Conservation (phyloP, 2,113 vertebrate species). For the Chaetops frenatus region DNA sequence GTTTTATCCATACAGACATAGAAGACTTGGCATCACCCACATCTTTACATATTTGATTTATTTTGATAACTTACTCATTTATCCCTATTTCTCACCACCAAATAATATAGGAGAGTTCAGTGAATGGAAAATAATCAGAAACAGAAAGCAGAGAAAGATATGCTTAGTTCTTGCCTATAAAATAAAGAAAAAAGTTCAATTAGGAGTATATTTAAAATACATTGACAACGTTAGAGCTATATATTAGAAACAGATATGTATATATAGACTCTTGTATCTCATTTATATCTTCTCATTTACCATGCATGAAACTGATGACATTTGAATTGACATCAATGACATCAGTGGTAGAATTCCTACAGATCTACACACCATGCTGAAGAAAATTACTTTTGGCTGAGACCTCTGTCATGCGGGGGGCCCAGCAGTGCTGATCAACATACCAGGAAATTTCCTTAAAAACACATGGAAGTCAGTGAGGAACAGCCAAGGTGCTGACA, state of each 20-base stretch:
- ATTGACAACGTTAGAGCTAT: not conserved
- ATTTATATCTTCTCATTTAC: not conserved
- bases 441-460: not conserved
- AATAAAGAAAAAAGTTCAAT: not conserved
- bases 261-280: not conserved
- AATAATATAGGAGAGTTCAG: not conserved
- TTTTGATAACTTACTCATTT: not conserved
- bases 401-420: rapidly evolving
- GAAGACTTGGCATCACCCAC: not conserved
- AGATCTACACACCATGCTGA: not conserved
- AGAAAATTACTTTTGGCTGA: not conserved
- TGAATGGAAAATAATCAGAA: not conserved
- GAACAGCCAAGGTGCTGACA: not conserved
- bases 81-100: not conserved
- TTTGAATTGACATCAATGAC: no score
- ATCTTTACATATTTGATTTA: not conserved
- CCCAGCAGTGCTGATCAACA: not conserved
- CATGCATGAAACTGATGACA: not conserved
- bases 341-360: not conserved
- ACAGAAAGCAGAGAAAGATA: not conserved
- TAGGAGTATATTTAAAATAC: not conserved
- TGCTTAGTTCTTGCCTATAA: not conserved
- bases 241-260: not conserved
- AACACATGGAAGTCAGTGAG: not conserved
- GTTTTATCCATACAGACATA: not conserved